These are phyloP conservation scores for Teleiodes luculella DNA, from an alignment of 2,888 invertebrate genomes.

Conservation along the genomic window DNA sequence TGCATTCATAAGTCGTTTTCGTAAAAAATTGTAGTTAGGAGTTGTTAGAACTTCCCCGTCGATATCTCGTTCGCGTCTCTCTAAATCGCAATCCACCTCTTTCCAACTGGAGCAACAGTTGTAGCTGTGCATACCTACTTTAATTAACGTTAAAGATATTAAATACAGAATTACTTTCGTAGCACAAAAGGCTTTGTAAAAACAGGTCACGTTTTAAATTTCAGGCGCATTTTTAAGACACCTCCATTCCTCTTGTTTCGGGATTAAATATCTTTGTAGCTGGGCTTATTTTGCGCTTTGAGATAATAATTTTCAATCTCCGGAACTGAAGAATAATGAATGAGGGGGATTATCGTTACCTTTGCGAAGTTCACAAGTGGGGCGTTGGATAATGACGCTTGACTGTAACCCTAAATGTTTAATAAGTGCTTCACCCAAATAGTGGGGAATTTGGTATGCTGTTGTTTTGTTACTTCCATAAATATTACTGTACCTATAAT, in stretches of 20 bases:
- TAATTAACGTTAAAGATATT: conserved; percentile 9
- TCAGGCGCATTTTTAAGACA: conserved; percentile 4
- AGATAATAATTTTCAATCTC: not conserved
- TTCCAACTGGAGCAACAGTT: not conserved
- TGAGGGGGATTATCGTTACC: not conserved
- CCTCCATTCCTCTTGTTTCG: not conserved
- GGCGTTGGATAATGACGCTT: not conserved
- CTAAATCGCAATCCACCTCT: not conserved
- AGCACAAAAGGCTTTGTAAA: not conserved
- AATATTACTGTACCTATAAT: no score
- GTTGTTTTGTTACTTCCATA: no score
- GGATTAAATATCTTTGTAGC: not conserved
- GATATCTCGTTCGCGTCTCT: not conserved
- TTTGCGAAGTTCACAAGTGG: not conserved
- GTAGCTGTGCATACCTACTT: not conserved
- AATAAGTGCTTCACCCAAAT: not conserved
- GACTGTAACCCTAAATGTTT: not conserved
- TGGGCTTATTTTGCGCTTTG: not conserved
- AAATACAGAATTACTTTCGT: not conserved
- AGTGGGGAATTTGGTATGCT: not conserved
- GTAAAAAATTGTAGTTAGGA: no score
- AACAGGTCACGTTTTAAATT: conserved; percentile 5
- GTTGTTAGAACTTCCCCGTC: no score
- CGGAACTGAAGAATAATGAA: not conserved
- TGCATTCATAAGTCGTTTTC: no score